These are phyloP conservation scores for Cerceris ruficornis DNA, from an alignment of 2,888 invertebrate genomes.

Conservation along the genomic window DNA sequence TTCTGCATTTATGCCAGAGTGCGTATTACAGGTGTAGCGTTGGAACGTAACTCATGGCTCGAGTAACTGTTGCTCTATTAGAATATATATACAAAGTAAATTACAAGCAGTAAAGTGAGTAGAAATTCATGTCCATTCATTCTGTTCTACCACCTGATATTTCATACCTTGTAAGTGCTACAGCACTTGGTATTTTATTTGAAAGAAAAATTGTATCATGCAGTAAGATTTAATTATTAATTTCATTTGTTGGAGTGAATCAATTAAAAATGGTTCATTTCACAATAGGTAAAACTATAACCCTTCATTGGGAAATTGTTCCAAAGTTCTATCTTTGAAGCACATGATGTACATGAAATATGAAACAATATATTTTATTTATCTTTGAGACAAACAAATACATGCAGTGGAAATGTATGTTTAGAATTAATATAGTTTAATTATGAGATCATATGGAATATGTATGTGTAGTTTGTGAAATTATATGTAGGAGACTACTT, in stretches of 20 bases:
- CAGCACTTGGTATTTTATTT: too few relatives aligned
- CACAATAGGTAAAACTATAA: background rate
- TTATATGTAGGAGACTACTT: conserved; percentile 60
- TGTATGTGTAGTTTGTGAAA: conserved; percentile 9
- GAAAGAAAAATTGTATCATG: too few relatives aligned
- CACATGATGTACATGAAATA: conserved; percentile 60
- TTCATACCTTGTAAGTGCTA: too few relatives aligned
- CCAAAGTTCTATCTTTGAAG: conserved; percentile 56
- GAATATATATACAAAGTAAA: background rate
- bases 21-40: conserved; percentile 25
- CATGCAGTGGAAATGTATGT: conserved; percentile 14
- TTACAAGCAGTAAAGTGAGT: too few relatives aligned
- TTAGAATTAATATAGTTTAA: conserved; percentile 13
- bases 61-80: background rate
- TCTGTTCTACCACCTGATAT: too few relatives aligned
- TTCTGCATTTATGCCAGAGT: conserved; percentile 21
- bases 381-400: background rate
- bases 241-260: conserved; percentile 9
- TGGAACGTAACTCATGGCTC: conserved; percentile 44
- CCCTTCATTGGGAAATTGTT: conserved; percentile 9
- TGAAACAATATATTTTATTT: background rate
- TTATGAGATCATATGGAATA: conserved; percentile 5
- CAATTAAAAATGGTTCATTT: background rate
- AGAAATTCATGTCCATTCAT: too few relatives aligned
- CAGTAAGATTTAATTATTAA: background rate